phyloP scores from a whole-genome alignment of 2,113 vertebrate genomes.

The Macroglossus sobrinus region DNA sequence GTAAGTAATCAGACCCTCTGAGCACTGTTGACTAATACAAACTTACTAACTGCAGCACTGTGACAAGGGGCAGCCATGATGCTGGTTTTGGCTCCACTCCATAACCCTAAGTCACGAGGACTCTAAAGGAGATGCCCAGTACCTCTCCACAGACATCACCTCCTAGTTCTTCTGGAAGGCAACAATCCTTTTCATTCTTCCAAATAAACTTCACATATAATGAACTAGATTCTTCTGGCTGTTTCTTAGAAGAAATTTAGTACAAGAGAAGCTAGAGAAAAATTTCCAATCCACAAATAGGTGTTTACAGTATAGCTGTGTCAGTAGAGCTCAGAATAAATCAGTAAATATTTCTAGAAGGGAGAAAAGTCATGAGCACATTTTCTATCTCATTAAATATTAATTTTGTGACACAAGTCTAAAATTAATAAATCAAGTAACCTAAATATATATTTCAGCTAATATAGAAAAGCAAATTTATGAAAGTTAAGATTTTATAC shows the following conservation, averaged over 20 bases:
- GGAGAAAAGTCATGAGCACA: not conserved
- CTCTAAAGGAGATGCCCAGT: not conserved
- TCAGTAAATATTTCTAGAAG: conserved; percentile 4
- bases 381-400: not conserved
- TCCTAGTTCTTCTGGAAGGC: not conserved
- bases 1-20: conserved; percentile 63
- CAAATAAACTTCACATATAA: conserved; percentile 18
- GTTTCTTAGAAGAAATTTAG: not conserved
- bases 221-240: not conserved
- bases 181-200: not conserved
- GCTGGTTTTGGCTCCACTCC: not conserved
- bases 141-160: not conserved
- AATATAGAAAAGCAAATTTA: not conserved
- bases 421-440: not conserved
- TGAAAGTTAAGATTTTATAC: not conserved
- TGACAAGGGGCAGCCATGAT: not conserved
- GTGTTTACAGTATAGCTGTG: not conserved
- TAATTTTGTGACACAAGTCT: not conserved
- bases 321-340: conserved; percentile 9
- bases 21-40: conserved; percentile 62
- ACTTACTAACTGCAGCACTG: not conserved
- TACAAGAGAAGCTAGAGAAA: not conserved
- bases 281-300: not conserved
- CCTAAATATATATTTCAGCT: not conserved
- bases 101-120: not conserved